A percentile compares a stretch with the other conserved stretches of the same genome.
Conservation (phyloP, 2,113 vertebrate species). For the human region GRCh38 chr9:82809501-82810000, state of each 20-base stretch:
- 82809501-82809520: not conserved
- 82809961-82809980: not conserved
- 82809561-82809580: not conserved
- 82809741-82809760: not conserved
- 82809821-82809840: not conserved
- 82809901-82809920: not conserved
- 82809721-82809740: not conserved
- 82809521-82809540: not conserved
- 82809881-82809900: not conserved
- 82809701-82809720: not conserved
- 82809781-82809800: not conserved
- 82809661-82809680: not conserved
- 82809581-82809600: slow-evolving; percentile 4
- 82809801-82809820: not conserved
- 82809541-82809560: not conserved
- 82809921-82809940: not conserved
- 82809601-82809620: not conserved
- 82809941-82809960: not conserved
- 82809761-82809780: not conserved
- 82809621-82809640: not conserved
- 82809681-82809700: not conserved
- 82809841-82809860: not conserved
- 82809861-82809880: not conserved
- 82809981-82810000: not conserved
- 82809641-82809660: not conserved